phyloP scores from a whole-genome alignment of 2,888 invertebrate genomes.

The Cephus nigrinus region DNA sequence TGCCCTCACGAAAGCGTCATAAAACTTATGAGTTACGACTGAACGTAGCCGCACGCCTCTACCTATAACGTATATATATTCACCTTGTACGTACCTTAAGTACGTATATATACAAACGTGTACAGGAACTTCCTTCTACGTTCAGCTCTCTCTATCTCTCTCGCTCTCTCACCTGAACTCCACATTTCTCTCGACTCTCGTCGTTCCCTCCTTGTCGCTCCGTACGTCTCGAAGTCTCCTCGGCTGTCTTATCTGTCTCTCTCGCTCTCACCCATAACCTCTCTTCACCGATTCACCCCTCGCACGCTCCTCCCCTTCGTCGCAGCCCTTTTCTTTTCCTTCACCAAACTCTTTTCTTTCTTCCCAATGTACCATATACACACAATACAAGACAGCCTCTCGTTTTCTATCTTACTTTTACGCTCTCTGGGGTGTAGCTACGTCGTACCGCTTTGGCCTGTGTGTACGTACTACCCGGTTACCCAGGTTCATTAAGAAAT shows the following conservation, averaged over 20 bases:
- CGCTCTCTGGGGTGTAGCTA: no score
- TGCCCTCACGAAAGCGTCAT: slow-evolving; percentile 38
- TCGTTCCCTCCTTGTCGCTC: slow-evolving; percentile 13
- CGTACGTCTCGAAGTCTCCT: slow-evolving; percentile 1
- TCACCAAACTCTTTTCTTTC: neutral
- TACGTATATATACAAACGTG: slow-evolving; percentile 14
- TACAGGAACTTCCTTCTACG: neutral
- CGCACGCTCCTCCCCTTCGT: no score
- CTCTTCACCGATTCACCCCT: no score
- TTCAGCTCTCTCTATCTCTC: neutral
- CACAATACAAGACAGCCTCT: no score
- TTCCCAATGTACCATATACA: no score
- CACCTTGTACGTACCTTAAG: slow-evolving; percentile 15
- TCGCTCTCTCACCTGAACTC: neutral
- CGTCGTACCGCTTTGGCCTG: no score
- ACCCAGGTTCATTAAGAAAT: slow-evolving; percentile 8
- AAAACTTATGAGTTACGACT: slow-evolving; percentile 41
- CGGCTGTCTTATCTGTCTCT: no score
- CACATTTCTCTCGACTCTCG: slow-evolving; percentile 7
- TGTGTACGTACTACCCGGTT: neutral
- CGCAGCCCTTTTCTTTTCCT: no score
- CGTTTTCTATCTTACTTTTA: no score
- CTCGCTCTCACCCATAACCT: no score
- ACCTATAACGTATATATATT: slow-evolving; percentile 13
- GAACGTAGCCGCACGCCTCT: slow-evolving; percentile 22